Base-by-base conservation (phyloP, 2,888 invertebrate genomes). In the Agriotes lineatus region DNA sequence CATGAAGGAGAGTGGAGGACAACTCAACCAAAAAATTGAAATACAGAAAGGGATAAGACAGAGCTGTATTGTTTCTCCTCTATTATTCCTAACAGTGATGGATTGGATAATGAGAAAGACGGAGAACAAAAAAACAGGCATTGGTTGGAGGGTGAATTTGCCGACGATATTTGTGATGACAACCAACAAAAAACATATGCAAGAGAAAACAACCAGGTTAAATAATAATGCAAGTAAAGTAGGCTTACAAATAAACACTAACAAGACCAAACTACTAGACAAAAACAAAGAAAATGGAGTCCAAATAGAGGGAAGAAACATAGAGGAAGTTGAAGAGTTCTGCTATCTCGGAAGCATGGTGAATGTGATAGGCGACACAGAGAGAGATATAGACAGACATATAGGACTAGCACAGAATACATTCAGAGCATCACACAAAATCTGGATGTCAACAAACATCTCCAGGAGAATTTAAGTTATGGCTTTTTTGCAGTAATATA, bases 171-270 rank as follows among this genome's bases (percentile, higher is more conserved):
- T 7, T 25, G 4, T 25, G 4, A n/a, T 37, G n/a, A 37, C 37
- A 37, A 37, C 37, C 5, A 37, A 37, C 37, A 37, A 37, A n/a
- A 37, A 37, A 10, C 37, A 37, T 37, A 37, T 37, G 10, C 37
- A 37, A 37, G 37, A 37, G n/a, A n/a, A 37, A n/a, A 37, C 9
- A 37, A 37, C 37, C 37, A 37, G 37, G n/a, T 37, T 37, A 37
- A 37, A 37, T 2, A n/a, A n/a, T n/a, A 7, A 7, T 37, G n/a
- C 37, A n/a, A 10, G 4, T 30, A 25, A 25, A 25, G 25, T 30
- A 4, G 5, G 9, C 9, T 30, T 9, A 9, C 30, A 30, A 6
- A 4, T 9, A n/a, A 25, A 25, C 25, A 37, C n/a, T 3, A n/a
- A 37, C 7, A 37, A n/a, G 2, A 37, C 9, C 10, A 37, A n/a